Evolutionary conservation across 2,888 invertebrate species (phyloP), one percentile per base, ranked within the genome.

Genomic region (Fragum whitleyi): DNA sequence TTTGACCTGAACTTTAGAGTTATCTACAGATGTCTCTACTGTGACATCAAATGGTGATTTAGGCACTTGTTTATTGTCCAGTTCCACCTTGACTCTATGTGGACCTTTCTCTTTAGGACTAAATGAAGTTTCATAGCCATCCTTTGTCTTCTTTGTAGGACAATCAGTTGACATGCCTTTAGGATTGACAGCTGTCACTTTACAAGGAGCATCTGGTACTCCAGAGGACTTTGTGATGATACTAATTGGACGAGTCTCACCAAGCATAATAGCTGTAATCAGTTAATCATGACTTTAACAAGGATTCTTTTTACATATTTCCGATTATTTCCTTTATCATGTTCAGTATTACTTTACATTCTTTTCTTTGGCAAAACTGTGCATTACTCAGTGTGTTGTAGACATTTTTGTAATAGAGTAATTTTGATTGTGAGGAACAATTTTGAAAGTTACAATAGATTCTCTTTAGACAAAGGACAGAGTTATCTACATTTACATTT

Each of bases 61-160:
- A 9, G 92, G 93, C 1, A 94, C 88, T 2, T 90, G 90, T 23
- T 90, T 87, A 9, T 93, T 94, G 39, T 89, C 93, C 75, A 91
- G 92, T 19, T 87, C 87, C 19, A 95, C 92, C 29, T 93, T 89
- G 11, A 95, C 92, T 42, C 88, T 86, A 85, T 94, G 93, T 2
- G 92, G 92, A 9, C 95, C 95, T 23, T 90, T 90, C 67, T 93
- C 92, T 29, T 88, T 80, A 3, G 94, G 92, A 42, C 91, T 90
- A 90, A 94, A 94, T 62, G 89, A 89, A 55, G 93, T 92, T 23
- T 87, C 89, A 81, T 90, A 92, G 36, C 97, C 97, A 90, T 97
- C 96, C 81, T 96, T 96, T 0, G 96, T 96, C 21, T 97, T 96
- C 90, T 96, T 96, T 23, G 97, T 96, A 90, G 96, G 96, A 0